Evolutionary conservation across 2,797 vertebrate genomes (phyloP), one percentile per base, ranked within the genome.

Genomic region (Malurus leucopterus): DNA sequence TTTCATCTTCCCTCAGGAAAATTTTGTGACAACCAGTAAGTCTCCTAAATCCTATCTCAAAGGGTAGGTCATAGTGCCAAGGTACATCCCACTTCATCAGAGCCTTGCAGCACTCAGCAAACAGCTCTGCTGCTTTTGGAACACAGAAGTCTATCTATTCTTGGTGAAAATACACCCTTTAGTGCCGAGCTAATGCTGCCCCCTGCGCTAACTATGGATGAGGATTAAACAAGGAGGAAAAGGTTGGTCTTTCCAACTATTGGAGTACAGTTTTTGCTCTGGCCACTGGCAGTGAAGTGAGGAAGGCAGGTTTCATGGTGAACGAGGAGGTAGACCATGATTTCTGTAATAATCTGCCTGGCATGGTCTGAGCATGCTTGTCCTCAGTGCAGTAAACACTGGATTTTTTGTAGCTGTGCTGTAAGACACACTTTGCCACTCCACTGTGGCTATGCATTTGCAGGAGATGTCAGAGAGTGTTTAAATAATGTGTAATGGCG

Each of bases 401-500:
- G 22, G 6, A 12, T 11, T 72, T 76, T 75, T 63, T 63, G 61
- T 53, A 49, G 62, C 55, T 81, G n/a, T 81, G 41, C n/a, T 6
- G 43, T 67, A 79, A 90, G 71, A 63, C 19, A 49, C 68, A 36
- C 11, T 84, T 78, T 88, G 78, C 68, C 69, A 59, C 62, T 89
- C 19, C 9, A 3, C 65, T 87, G 36, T n/a, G 43, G 69, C 65
- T 74, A 14, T 73, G 76, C 47, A 29, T 88, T 86, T 88, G 43
- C 78, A 92, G 85, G 51, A 90, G 75, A 92, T 92, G 76, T 80
- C 90, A 93, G 84, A 67, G 59, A 84, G 73, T 59, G 76, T 94
- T 93, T 94, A 95, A 94, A 89, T 95, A 91, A 94, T 81, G 82
- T 90, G 90, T 80, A 92, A 91, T 89, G 88, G 78, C 21, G 1